A percentile compares a stretch with the other conserved stretches of the same genome.
phyloP scores from a whole-genome alignment of 92 coral and sea anemone genomes.

The Heteractis magnifica region DNA sequence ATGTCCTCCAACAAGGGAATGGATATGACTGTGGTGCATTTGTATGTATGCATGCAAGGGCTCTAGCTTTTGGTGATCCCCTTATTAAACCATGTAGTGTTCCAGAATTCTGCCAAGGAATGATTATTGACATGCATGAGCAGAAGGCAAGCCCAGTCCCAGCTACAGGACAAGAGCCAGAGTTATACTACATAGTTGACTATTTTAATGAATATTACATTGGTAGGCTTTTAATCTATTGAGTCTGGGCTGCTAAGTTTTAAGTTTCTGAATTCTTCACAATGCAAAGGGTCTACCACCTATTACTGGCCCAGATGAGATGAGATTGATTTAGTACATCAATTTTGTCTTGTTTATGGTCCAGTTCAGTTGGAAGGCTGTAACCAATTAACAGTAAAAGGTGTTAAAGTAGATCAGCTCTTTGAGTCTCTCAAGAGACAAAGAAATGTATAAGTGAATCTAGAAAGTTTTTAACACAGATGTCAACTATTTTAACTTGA shows the following conservation, averaged over 20 bases:
- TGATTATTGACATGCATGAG: slow-evolving; percentile 27
- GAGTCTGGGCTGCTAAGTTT: slow-evolving; percentile 11
- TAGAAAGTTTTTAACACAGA: slow-evolving; percentile 28
- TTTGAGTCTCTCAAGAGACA: slow-evolving; percentile 5
- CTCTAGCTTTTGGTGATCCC: slow-evolving; percentile 35
- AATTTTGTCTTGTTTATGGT: slow-evolving; percentile 27
- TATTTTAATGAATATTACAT: slow-evolving; percentile 36
- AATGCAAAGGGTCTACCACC: slow-evolving; percentile 24
- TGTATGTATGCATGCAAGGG: slow-evolving; percentile 1
- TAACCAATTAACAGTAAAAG: slow-evolving; percentile 20
- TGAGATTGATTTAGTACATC: slow-evolving; percentile 22
- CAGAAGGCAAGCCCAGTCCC: slow-evolving; percentile 36
- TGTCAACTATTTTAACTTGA: slow-evolving; percentile 39
- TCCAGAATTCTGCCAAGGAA: slow-evolving; percentile 25
- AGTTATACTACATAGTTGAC: slow-evolving; percentile 34
- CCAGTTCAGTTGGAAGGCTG: slow-evolving; percentile 26
- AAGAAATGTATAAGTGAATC: slow-evolving; percentile 22
- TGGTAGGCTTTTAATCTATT: slow-evolving; percentile 35
- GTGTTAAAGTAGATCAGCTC: slow-evolving; percentile 16
- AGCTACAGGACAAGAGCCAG: slow-evolving; percentile 25
- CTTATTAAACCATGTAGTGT: slow-evolving; percentile 23
- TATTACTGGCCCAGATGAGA: slow-evolving; percentile 34
- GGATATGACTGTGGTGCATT: slow-evolving; percentile 21
- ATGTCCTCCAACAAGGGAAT: slow-evolving; percentile 31
- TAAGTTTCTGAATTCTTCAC: slow-evolving; percentile 36